Evolutionary conservation across 2,888 invertebrate genomes (phyloP).

Genomic region (Scrobipalpa atriplicella): DNA sequence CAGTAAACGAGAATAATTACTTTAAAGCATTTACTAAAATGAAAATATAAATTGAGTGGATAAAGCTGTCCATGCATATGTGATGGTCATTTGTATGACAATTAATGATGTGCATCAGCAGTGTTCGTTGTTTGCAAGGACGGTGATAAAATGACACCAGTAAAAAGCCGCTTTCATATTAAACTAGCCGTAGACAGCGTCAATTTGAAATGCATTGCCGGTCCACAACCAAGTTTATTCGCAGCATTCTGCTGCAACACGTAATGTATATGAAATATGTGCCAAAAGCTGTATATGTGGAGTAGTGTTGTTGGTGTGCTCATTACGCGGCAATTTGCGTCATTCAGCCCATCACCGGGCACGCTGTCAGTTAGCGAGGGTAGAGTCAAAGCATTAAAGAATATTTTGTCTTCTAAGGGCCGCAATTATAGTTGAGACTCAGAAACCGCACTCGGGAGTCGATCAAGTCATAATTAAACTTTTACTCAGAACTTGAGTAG

Average conservation of each 20-base stretch:
- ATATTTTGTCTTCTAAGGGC: too few relatives aligned
- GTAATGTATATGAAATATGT: background rate
- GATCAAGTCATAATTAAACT: too few relatives aligned
- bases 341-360: constrained; percentile 33
- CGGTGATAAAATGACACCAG: background rate
- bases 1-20: constrained; percentile 1
- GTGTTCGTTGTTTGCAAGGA: background rate
- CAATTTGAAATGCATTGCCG: background rate
- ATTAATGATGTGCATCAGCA: constrained; percentile 16
- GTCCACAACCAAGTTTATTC: background rate
- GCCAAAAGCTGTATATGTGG: background rate
- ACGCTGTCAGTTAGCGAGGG: constrained; percentile 7
- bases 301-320: constrained; percentile 24
- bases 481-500: too few relatives aligned
- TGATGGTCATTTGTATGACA: constrained; percentile 12
- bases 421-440: too few relatives aligned
- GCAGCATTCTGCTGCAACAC: background rate
- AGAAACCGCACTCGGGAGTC: too few relatives aligned
- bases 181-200: background rate
- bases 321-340: constrained; percentile 42
- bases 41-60: background rate
- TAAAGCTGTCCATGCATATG: background rate
- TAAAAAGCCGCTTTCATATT: background rate
- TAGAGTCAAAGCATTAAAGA: too few relatives aligned
- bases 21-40: background rate